Conservation (phyloP, 2,888 invertebrate genomes). For the Saturnia japonica region DNA sequence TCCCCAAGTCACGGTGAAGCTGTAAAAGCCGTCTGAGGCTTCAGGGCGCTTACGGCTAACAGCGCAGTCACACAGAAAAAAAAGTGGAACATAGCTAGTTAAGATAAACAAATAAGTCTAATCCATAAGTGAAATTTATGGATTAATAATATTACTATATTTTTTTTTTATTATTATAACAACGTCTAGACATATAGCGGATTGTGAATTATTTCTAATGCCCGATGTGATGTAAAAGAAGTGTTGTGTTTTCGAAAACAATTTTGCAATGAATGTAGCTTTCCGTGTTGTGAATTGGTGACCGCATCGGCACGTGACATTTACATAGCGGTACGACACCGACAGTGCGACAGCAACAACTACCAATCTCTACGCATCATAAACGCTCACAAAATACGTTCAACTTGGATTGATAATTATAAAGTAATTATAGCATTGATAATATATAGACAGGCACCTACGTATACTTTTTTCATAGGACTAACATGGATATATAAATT, state of each 20-base stretch:
- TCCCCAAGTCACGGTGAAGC: too few species aligned
- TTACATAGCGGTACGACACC: constrained; percentile 62
- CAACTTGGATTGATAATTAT: background rate
- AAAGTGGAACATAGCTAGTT: too few species aligned
- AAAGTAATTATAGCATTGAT: background rate
- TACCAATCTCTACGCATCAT: constrained; percentile 37
- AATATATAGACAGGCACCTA: too few species aligned
- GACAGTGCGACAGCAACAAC: background rate
- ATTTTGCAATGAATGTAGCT: constrained; percentile 70
- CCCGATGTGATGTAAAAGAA: constrained; percentile 63
- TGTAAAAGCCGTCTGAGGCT: too few species aligned
- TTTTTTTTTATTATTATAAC: too few species aligned
- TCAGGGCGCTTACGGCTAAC: too few species aligned
- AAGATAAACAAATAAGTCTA: too few species aligned
- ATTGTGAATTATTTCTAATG: constrained; percentile 29
- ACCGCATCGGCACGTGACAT: constrained; percentile 77
- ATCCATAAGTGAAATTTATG: background rate
- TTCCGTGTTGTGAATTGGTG: constrained; percentile 58
- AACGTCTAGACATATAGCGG: background rate
- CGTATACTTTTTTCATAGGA: background rate
- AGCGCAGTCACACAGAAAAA: background rate
- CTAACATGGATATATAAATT: too few species aligned
- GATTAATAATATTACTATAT: too few species aligned
- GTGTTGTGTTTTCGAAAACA: constrained; percentile 62
- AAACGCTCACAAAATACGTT: constrained; percentile 25